Conservation (phyloP, 2,797 vertebrate species). For the Rhabdomys pumilio region DNA sequence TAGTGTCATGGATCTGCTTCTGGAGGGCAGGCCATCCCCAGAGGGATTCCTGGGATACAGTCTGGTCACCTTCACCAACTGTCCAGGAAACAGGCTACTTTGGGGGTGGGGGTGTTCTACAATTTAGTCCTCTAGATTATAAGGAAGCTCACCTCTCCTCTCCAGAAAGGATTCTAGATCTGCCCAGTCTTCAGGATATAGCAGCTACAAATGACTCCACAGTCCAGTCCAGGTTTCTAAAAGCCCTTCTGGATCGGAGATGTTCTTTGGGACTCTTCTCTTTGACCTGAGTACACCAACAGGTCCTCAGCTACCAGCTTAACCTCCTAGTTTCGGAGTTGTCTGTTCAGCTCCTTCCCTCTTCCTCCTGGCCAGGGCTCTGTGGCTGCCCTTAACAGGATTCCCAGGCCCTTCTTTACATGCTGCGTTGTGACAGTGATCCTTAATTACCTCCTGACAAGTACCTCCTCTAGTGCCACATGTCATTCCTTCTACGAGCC, state of each 20-base stretch:
- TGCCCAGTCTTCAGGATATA: neutral
- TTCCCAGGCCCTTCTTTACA: neutral
- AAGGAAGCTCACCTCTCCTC: neutral
- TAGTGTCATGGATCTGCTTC: neutral
- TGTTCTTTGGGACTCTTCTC: neutral
- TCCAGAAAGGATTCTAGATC: neutral
- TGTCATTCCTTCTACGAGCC: neutral
- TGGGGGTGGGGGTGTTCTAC: too few species aligned
- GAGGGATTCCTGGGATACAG: neutral
- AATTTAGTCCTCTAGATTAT: neutral
- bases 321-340: neutral
- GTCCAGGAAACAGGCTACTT: neutral
- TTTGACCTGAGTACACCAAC: neutral
- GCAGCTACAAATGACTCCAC: neutral
- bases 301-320: neutral
- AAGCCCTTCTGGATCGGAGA: neutral
- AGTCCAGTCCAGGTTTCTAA: too few species aligned
- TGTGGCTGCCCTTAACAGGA: neutral
- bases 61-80: neutral
- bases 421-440: neutral
- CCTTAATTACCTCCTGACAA: neutral
- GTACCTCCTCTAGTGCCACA: accelerated
- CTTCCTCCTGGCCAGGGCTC: neutral
- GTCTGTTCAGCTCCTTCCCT: neutral
- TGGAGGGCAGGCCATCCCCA: neutral